Base-by-base conservation (phyloP, 2,113 vertebrate genomes). In the Dendrocopos noguchii region DNA sequence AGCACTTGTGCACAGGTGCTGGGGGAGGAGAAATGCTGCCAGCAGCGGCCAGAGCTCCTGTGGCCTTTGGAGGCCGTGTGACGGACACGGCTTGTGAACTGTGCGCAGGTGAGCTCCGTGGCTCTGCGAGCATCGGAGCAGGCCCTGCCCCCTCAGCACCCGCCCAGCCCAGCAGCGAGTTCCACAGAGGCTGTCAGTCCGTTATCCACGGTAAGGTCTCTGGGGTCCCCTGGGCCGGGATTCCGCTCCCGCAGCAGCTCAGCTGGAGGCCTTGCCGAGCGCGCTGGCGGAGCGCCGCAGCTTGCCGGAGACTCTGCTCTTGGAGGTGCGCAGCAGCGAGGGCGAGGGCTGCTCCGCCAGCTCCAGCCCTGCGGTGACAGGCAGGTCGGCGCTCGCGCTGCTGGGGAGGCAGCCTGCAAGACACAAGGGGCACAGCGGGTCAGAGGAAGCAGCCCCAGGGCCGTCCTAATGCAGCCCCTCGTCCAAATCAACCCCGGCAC, bases 341-440 rank as follows among this genome's bases (percentile, higher is more conserved):
- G 97, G 98, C 15, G 97, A 98, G 63, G 96, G 93, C 87, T 96
- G 98, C 84, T 98, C 98, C 3, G 72, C 89, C 7, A 97, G 46
- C 85, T 98, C 97, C 0, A 95, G 10, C 34, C 91, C 94, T 2
- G 95, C 28, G 87, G 93, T 20, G 60, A 94, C 76, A 6, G 73
- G 55, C 28, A 97, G 96, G 80, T 98, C 97, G 4, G 98, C 96
- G 60, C 97, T 98, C 2, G 92, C 90, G 68, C 97, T 98, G 84
- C 98, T 63, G 46, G 97, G 97, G 97, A 98, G 97, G 91, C 97
- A 98, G 96, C 98, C 99, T 99, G 97, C 52, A 95, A 97, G 88
- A 87, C 61, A 96, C 59, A 70, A 71, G 1, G 7, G 84, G 95
- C 15, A 76, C 31, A 39, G 80, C n/a, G 28, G 39, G 79, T 7